Evolutionary conservation across 2,888 invertebrate genomes (phyloP), one percentile per base, ranked within the genome.

Genomic region (Creontiades dilutus): DNA sequence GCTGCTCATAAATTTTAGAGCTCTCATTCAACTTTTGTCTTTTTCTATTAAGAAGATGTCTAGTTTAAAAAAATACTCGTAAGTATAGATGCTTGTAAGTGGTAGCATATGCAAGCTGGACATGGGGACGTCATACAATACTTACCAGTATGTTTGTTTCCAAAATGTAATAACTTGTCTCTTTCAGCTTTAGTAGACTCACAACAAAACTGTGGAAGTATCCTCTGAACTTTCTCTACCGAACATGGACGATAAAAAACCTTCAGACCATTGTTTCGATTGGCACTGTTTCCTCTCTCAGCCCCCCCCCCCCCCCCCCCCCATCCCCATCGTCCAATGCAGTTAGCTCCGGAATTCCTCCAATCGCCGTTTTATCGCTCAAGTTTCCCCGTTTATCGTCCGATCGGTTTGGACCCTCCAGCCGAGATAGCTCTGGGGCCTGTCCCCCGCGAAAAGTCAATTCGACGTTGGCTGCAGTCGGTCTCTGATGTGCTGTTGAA

Each of bases 331-430:
- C 48, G 48, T 48, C 68, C 68, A 12, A 19, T 68, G 23, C 68
- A 68, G 68, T 68, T 68, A 68, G 27, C 68, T 23, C 23, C 9
- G 27, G 68, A 68, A 68, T 68, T 68, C 19, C 68, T 68, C 68
- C 68, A 68, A 68, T 68, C 68, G 68, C 68, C 19, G 68, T 68
- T 68, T 68, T 68, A 68, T 68, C 68, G 19, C 27, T 12, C 23
- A 68, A n/a, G 68, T 23, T 68, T 68, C 9, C n/a, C n/a, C n/a
- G n/a, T 61, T 61, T 61, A 61, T 68, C 68, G 23, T 27, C 23
- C 68, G 5, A 52, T 37, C 52, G 52, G 68, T 27, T 37, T 23
- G 68, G 9, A 23, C 23, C 68, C 68, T 1, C 68, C 23, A 0
- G n/a, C n/a, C n/a, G 68, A 0, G 68, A 68, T 16, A 16, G 23